Percentiles rank a stretch among this genome's conserved stretches.
Evolutionary conservation across 2,113 vertebrate genomes (phyloP).

Genomic region (Beaufortia kweichowensis): DNA sequence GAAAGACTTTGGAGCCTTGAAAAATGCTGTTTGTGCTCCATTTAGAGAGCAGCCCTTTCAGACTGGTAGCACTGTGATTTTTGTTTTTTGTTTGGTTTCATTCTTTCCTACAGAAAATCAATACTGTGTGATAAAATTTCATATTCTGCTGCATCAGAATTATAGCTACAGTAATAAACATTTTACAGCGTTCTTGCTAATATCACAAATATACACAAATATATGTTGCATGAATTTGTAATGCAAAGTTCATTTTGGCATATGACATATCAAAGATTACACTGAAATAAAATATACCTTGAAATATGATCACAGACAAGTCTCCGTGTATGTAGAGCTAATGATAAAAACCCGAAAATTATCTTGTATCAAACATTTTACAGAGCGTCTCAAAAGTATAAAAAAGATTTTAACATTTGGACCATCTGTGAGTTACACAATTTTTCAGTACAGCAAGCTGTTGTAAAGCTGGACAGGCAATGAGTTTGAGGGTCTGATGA

Average conservation of each 20-base stretch:
- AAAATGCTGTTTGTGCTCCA: background rate
- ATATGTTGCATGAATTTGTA: conserved; percentile 32
- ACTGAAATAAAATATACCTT: background rate
- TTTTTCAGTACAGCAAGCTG: background rate
- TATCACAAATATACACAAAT: background rate
- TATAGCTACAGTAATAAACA: conserved; percentile 34
- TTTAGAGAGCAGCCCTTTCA: conserved; percentile 23
- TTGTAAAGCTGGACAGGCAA: background rate
- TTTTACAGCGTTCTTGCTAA: conserved; percentile 29
- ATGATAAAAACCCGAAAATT: background rate
- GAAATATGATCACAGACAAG: background rate
- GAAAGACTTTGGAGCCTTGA: background rate
- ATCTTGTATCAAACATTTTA: background rate
- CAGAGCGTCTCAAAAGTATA: background rate
- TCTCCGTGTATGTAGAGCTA: background rate
- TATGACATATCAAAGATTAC: background rate
- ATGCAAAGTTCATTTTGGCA: conserved; percentile 27
- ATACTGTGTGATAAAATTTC: conserved; percentile 26
- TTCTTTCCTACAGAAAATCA: conserved; percentile 24
- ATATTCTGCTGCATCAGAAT: conserved; percentile 30
- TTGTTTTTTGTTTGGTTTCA: background rate
- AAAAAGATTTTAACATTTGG: conserved; percentile 20
- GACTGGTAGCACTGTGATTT: conserved; percentile 38
- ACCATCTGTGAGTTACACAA: conserved; percentile 5
- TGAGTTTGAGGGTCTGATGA: background rate